Conservation (phyloP, 2,797 vertebrate species). For the Periparus ater region DNA sequence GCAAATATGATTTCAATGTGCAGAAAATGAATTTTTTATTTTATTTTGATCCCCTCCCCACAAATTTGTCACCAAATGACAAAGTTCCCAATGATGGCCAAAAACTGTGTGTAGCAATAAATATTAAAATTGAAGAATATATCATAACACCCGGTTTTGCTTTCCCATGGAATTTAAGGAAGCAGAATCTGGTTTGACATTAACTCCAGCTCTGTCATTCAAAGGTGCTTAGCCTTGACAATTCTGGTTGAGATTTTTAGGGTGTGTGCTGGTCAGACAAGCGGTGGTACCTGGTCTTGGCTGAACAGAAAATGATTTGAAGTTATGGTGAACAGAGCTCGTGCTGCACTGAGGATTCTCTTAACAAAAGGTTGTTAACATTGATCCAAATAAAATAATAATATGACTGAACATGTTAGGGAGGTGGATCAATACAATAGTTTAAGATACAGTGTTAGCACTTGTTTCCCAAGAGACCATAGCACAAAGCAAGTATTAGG, state of each 20-base stretch:
- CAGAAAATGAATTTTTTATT: background rate
- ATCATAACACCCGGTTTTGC: background rate
- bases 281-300: background rate
- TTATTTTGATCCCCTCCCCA: background rate
- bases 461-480: conserved; percentile 41
- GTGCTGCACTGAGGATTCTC: conserved; percentile 29
- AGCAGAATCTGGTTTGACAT: background rate
- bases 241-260: background rate
- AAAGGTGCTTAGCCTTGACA: background rate
- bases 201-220: background rate
- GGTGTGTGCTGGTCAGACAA: background rate
- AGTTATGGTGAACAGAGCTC: conserved; percentile 4
- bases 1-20: background rate
- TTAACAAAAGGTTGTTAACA: conserved; percentile 63
- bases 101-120: background rate
- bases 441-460: conserved; percentile 59
- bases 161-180: background rate
- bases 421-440: conserved; percentile 55
- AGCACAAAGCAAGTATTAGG: conserved; percentile 3
- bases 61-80: background rate
- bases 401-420: conserved; percentile 52
- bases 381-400: conserved; percentile 68
- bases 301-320: conserved; percentile 25
- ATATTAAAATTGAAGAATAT: background rate
- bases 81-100: background rate